phyloP scores from a whole-genome alignment of 2,797 vertebrate genomes.

The Spinus pinus region DNA sequence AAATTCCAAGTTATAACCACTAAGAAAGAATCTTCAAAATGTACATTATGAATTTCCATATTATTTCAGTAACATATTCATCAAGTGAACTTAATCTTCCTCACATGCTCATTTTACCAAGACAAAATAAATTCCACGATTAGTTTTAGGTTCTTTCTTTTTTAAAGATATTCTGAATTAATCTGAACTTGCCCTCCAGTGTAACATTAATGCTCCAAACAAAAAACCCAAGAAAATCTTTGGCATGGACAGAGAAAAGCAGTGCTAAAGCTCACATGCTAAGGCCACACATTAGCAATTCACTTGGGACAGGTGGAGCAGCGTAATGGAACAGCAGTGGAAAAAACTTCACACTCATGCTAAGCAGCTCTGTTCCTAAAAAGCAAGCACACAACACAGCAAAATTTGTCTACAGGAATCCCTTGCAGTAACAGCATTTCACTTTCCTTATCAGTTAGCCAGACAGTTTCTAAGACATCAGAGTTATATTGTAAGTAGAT shows the following conservation, averaged over 20 bases:
- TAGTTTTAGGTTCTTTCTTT: not conserved
- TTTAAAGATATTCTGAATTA: not conserved
- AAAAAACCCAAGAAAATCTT: not conserved
- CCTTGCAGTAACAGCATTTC: not conserved
- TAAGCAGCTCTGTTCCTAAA: not conserved
- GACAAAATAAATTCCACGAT: not conserved
- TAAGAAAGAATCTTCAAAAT: not conserved
- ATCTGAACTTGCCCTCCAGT: not conserved
- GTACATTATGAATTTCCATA: not conserved
- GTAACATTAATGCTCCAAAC: not conserved
- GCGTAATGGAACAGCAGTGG: not conserved
- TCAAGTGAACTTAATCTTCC: not conserved
- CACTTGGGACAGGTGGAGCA: not conserved
- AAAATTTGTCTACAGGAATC: not conserved
- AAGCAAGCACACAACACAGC: not conserved
- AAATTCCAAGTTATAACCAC: not conserved
- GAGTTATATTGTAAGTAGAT: not conserved
- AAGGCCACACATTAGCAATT: not conserved
- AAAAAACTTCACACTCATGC: not conserved
- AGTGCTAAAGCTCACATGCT: not conserved
- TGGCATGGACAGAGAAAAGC: not conserved
- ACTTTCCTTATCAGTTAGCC: not conserved
- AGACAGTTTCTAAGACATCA: not conserved
- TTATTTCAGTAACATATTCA: not conserved
- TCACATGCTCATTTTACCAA: not conserved